Conservation (phyloP, 2,113 vertebrate species). For the Rhea pennata region DNA sequence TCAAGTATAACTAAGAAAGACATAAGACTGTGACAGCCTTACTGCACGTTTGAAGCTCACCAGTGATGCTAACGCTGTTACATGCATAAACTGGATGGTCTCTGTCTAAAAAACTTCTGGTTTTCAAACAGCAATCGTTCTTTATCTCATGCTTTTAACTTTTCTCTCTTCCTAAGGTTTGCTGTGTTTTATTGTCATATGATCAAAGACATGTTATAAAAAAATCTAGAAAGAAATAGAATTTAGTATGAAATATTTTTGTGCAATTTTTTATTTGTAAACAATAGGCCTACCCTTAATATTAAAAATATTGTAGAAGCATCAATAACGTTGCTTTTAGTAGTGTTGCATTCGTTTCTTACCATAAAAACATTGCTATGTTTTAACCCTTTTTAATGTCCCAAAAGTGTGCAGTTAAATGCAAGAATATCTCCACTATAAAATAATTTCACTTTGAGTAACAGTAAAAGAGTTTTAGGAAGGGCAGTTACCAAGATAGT, state of each 20-base stretch:
- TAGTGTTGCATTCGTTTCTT: neutral
- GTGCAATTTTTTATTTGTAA: neutral
- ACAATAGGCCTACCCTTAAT: neutral
- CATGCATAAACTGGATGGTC: neutral
- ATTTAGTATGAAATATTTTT: neutral
- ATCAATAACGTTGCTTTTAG: neutral
- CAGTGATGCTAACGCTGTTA: neutral
- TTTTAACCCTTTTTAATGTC: neutral
- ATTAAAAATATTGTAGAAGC: neutral
- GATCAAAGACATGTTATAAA: neutral
- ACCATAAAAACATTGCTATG: neutral
- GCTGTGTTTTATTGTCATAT: neutral
- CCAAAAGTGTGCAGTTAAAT: neutral
- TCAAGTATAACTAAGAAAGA: neutral
- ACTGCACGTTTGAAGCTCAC: neutral
- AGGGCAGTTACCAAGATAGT: neutral
- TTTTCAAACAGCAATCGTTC: neutral
- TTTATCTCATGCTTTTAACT: neutral
- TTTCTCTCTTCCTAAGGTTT: neutral
- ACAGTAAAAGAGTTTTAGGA: neutral
- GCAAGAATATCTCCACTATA: neutral
- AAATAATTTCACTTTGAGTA: neutral
- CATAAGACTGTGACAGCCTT: neutral
- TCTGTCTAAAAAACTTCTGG: neutral
- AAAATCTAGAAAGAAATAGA: neutral